These are phyloP conservation scores for Xiphophorus hellerii DNA, from an alignment of 2,113 vertebrate species.

Conservation along the genomic window DNA sequence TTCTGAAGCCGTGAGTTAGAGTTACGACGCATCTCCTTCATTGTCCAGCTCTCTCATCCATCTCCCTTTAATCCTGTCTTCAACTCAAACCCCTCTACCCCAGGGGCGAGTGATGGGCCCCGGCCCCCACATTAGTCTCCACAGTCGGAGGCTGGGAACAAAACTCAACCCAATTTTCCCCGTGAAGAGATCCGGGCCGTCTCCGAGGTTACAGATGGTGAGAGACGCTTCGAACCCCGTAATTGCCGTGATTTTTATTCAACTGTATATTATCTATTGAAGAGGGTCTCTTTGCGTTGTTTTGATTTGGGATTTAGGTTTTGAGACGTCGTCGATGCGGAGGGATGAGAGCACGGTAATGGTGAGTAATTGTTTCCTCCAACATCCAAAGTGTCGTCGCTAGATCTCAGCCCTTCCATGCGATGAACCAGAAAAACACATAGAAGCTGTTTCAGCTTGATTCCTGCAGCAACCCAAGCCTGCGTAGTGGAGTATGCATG, in stretches of 20 bases:
- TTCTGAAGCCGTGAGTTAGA: slow-evolving; percentile 71
- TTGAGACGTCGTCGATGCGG: neutral
- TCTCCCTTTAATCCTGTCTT: slow-evolving; percentile 71
- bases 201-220: slow-evolving; percentile 29
- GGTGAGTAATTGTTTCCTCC: slow-evolving; percentile 28
- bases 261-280: neutral
- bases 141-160: slow-evolving; percentile 31
- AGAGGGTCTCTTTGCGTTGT: neutral
- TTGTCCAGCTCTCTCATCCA: slow-evolving; percentile 68
- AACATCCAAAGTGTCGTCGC: slow-evolving; percentile 31
- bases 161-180: slow-evolving; percentile 44
- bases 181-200: slow-evolving; percentile 47
- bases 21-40: slow-evolving; percentile 71
- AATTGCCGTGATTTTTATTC: slow-evolving; percentile 9
- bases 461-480: neutral
- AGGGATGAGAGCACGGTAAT: neutral
- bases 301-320: slow-evolving; percentile 5
- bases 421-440: slow-evolving; percentile 20
- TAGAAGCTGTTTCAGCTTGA: neutral
- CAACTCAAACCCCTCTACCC: slow-evolving; percentile 29
- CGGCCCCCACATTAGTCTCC: slow-evolving; percentile 59
- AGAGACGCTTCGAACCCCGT: slow-evolving; percentile 12
- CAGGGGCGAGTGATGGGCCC: slow-evolving; percentile 52
- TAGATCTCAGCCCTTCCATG: slow-evolving; percentile 25
- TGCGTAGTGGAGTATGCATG: neutral